A percentile compares a stretch with the other conserved stretches of the same genome.
These are phyloP conservation scores for Spermophilus dauricus DNA, from an alignment of 2,113 vertebrate genomes.

Conservation along the genomic window DNA sequence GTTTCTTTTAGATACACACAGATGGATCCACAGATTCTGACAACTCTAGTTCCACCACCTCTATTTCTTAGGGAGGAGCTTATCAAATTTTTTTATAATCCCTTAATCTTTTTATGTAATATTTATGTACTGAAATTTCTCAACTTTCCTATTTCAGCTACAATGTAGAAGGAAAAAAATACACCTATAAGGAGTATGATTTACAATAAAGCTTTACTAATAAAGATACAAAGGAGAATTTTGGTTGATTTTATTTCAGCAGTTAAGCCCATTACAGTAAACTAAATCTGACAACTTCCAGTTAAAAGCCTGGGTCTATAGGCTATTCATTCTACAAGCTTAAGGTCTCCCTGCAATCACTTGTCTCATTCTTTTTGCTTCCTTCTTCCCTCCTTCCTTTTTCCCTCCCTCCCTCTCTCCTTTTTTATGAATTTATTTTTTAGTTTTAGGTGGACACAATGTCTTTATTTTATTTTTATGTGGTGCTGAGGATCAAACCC, in stretches of 20 bases:
- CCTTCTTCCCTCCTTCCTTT: no score
- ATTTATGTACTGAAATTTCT: neutral
- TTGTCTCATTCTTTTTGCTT: neutral
- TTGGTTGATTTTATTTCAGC: constrained; percentile 19
- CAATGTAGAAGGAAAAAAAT: constrained; percentile 27
- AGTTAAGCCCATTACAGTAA: neutral
- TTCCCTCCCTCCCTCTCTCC: neutral
- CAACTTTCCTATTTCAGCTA: neutral
- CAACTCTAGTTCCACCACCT: neutral
- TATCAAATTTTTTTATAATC: neutral
- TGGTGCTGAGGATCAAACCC: no score
- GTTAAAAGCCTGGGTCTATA: neutral
- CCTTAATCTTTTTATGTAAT: neutral
- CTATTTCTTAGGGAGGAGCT: neutral
- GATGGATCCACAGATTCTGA: neutral
- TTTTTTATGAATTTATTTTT: no score
- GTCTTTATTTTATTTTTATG: no score
- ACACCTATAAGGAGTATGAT: neutral
- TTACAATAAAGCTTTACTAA: neutral
- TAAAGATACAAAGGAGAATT: neutral
- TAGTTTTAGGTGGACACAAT: no score
- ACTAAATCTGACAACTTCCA: neutral
- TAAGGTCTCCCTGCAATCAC: neutral
- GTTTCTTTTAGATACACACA: neutral
- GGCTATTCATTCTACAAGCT: neutral